Evolutionary conservation across 2,797 vertebrate species (phyloP).

Genomic region (Sphenodon punctatus): DNA sequence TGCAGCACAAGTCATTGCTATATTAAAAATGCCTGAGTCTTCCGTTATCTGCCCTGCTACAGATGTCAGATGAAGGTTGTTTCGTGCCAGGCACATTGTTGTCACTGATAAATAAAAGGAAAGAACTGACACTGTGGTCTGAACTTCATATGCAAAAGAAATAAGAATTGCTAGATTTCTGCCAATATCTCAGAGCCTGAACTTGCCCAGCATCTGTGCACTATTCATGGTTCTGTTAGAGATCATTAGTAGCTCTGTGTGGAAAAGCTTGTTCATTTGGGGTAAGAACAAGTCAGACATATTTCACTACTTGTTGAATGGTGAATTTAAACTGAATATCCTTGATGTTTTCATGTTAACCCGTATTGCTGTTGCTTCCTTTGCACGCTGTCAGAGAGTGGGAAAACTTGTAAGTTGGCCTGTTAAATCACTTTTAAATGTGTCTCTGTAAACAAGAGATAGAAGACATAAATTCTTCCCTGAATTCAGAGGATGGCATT

Average conservation of each 20-base stretch:
- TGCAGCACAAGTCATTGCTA: neutral
- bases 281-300: neutral
- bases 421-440: slow-evolving; percentile 46
- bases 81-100: too few species aligned
- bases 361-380: slow-evolving; percentile 52
- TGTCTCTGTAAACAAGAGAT: slow-evolving; percentile 44
- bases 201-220: too few species aligned
- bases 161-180: neutral
- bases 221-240: too few species aligned
- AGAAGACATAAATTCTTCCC: neutral
- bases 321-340: too few species aligned
- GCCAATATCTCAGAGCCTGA: too few species aligned
- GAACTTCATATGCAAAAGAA: neutral
- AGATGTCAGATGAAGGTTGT: neutral
- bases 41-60: neutral
- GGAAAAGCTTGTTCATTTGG: neutral
- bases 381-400: slow-evolving; percentile 72
- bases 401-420: slow-evolving; percentile 70
- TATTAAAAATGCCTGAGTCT: too few species aligned
- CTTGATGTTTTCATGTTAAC: slow-evolving; percentile 46
- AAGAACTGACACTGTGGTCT: neutral
- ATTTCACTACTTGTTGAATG: neutral
- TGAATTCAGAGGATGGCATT: slow-evolving; percentile 7
- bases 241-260: too few species aligned
- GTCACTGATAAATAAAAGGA: too few species aligned